Conservation (phyloP, 2,113 vertebrate species). For the Anguilla rostrata region DNA sequence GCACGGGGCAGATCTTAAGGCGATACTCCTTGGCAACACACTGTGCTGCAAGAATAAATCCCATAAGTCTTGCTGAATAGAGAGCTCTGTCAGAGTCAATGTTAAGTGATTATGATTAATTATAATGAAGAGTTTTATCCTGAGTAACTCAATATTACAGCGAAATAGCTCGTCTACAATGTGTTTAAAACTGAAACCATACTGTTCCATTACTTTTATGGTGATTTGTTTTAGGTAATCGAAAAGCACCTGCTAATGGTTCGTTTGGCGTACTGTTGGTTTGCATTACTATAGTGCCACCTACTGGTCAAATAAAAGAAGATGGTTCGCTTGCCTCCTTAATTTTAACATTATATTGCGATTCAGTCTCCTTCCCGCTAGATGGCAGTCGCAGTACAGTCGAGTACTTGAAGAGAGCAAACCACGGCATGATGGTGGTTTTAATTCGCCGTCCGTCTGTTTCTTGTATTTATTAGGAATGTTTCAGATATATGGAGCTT, state of each 20-base stretch:
- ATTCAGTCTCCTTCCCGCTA: neutral
- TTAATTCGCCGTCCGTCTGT: neutral
- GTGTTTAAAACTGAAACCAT: too few relatives aligned
- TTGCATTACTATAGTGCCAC: conserved; percentile 5
- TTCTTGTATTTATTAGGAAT: neutral
- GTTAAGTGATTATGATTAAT: too few relatives aligned
- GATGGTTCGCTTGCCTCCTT: too few relatives aligned
- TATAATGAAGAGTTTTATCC: too few relatives aligned
- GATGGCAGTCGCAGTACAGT: neutral
- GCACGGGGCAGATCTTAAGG: too few relatives aligned
- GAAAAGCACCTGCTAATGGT: neutral
- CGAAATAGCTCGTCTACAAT: too few relatives aligned
- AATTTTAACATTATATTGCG: neutral
- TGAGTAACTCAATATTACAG: too few relatives aligned
- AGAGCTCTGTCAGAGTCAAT: too few relatives aligned
- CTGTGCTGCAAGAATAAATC: too few relatives aligned
- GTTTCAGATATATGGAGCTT: neutral
- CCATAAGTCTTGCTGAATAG: too few relatives aligned
- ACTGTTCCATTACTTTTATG: neutral
- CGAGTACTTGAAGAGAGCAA: neutral
- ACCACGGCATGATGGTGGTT: neutral
- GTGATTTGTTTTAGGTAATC: neutral
- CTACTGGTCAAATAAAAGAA: neutral
- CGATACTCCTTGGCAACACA: too few relatives aligned
- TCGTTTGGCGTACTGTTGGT: neutral